A percentile compares a stretch with the other conserved stretches of the same genome.
These are phyloP conservation scores for Scalopus aquaticus DNA, from an alignment of 2,113 vertebrate genomes.

Conservation along the genomic window DNA sequence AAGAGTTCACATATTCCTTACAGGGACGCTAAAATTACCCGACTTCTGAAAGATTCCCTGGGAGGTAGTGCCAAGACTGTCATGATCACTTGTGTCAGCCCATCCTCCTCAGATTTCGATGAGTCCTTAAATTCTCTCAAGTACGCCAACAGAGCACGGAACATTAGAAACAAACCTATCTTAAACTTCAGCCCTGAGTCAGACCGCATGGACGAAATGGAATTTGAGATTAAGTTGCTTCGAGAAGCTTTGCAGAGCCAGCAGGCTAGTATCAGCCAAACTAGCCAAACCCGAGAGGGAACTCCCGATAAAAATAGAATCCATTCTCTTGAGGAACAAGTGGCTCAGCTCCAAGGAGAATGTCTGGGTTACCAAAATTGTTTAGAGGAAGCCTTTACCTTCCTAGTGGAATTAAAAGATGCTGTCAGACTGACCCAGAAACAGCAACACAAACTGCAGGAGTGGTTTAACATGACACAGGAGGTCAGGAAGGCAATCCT, in stretches of 20 bases:
- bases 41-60: slow-evolving; percentile 93
- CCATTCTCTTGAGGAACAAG: slow-evolving; percentile 83
- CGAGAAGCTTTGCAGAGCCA: slow-evolving; percentile 90
- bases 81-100: slow-evolving; percentile 94
- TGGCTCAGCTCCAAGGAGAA: slow-evolving; percentile 81
- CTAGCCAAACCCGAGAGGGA: slow-evolving; percentile 72
- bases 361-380: slow-evolving; percentile 85
- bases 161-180: slow-evolving; percentile 90
- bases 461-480: slow-evolving; percentile 87
- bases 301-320: slow-evolving; percentile 81
- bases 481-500: slow-evolving; percentile 79
- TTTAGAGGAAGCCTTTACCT: slow-evolving; percentile 86
- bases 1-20: slow-evolving; percentile 91
- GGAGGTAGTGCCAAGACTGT: slow-evolving; percentile 94
- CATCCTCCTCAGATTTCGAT: slow-evolving; percentile 89
- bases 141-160: slow-evolving; percentile 91
- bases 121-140: slow-evolving; percentile 93
- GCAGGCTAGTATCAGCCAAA: slow-evolving; percentile 73
- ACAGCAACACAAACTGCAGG: slow-evolving; percentile 85
- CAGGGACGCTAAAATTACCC: slow-evolving; percentile 94
- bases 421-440: slow-evolving; percentile 78
- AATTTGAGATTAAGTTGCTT: slow-evolving; percentile 89
- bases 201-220: slow-evolving; percentile 89
- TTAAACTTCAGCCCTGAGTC: slow-evolving; percentile 86
- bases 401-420: slow-evolving; percentile 86